Evolutionary conservation across 2,888 invertebrate genomes (phyloP), one percentile per base, ranked within the genome.

Genomic region (Eremobia ochroleuca): DNA sequence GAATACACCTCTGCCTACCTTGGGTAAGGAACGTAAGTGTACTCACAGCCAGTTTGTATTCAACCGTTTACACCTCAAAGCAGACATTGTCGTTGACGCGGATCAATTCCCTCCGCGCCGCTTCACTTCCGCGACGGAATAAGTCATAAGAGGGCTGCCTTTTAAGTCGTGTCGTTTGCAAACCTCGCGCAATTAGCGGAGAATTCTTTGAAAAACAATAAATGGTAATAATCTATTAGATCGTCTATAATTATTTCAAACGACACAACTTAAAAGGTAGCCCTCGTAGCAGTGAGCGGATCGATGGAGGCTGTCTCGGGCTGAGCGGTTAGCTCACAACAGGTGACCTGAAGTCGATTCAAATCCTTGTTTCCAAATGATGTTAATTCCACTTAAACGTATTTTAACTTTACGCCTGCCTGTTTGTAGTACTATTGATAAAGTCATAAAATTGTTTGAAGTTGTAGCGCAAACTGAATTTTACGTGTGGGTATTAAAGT

Each of bases 21-120:
- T n/a, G 55, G n/a, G 34, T 52, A 52, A 68, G n/a, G 4, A 55
- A n/a, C 49, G 11, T 34, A n/a, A n/a, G 25, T n/a, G 68, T 21
- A 21, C 55, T 68, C n/a, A 13, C 4, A 68, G 21, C n/a, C 13
- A 68, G 52, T 55, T 34, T 68, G 34, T 68, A 55, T 46, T 25
- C 28, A 34, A 66, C 21, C 58, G 59, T 58, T 61, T 66, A 49
- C 68, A 72, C 43, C 37, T 66, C 70, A 62, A 37, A 74, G 66
- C 74, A 74, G 73, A 62, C 46, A 70, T 46, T 70, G 65, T 62
- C 73, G 80, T 70, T 82, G 88, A 81, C 85, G 90, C 87, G 87
- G 91, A 92, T 92, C 93, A 92, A 92, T 92, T 91, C 77, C 81
- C 70, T 73, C 40, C 55, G 62, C 74, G 65, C 82, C 86, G 75